Conservation (phyloP, 2,797 vertebrate species). For the Tapirus indicus region DNA sequence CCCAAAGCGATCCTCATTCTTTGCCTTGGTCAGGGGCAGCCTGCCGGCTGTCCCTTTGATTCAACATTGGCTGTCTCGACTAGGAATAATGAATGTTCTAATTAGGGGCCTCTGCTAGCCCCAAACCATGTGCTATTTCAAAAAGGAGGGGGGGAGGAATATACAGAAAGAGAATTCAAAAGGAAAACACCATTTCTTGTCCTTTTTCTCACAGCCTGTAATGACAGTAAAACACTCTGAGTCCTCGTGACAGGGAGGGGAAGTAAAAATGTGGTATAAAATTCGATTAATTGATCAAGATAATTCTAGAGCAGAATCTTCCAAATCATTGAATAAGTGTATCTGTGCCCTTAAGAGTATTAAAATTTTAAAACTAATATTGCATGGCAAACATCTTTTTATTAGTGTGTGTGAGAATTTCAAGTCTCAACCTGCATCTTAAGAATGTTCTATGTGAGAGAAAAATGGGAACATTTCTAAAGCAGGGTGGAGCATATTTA, state of each 20-base stretch:
- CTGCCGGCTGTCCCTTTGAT: background rate
- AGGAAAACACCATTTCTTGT: background rate
- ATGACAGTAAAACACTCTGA: background rate
- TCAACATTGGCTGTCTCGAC: background rate
- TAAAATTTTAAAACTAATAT: background rate
- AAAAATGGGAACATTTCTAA: constrained; percentile 2
- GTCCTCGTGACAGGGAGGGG: background rate
- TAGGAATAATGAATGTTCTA: background rate
- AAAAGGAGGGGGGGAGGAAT: background rate
- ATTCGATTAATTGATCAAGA: background rate
- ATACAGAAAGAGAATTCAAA: background rate
- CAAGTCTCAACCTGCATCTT: background rate
- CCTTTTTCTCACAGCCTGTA: background rate
- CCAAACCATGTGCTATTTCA: background rate
- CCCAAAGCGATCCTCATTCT: background rate
- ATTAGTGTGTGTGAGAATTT: constrained; percentile 6
- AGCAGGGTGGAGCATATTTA: background rate
- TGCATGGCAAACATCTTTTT: background rate
- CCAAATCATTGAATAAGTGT: background rate
- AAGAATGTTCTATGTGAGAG: background rate
- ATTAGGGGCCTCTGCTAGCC: background rate
- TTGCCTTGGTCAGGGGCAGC: background rate
- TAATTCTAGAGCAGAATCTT: background rate
- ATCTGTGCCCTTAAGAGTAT: background rate
- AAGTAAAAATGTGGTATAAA: background rate